Base-by-base conservation (phyloP, 2,797 vertebrate genomes). In the Mus spretus region DNA sequence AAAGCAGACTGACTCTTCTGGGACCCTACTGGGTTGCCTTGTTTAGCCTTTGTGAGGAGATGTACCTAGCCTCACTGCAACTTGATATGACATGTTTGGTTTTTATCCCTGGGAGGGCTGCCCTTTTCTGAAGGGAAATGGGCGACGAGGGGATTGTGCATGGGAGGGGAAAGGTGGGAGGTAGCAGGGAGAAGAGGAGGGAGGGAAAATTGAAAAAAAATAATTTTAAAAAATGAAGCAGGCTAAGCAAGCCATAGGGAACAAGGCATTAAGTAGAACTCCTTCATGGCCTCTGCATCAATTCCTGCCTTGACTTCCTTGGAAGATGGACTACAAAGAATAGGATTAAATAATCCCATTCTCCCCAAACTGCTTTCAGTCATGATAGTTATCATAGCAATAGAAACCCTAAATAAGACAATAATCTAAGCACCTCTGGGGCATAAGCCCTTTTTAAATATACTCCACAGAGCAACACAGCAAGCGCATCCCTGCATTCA, bases 361-460 rank as follows among this genome's bases (percentile, higher is more conserved):
- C 57, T 83, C 37, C 26, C 26, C 26, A 31, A 63, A 15, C 28
- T 83, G 14, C 37, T 83, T 83, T 11, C 28, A 37, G 26, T 44
- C 57, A 19, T 44, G 81, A 26, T 83, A 26, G 31, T 83, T 40
- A 59, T 82, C 80, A 83, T 12, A 83, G 37, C 57, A 83, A 63
- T 44, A 83, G 14, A 83, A 44, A 47, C 59, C 26, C 15, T 31
- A 83, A 15, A 40, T 83, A 44, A 83, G 59, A 44, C 59, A 63
- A 44, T 31, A 78, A 50, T 59, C 63, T 75, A 67, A 93, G 67
- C 67, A 94, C 78, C 72, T 81, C n/a, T 24, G 95, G 57, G 90
- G 57, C 55, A 75, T 70, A 70, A 93, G 70, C 70, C 74, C 74
- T 93, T 84, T 84, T 90, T 82, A 86, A 94, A 89, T 82, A 50